phyloP scores from a whole-genome alignment of 23 tunicate species.

The Ciona savignyi region DNA sequence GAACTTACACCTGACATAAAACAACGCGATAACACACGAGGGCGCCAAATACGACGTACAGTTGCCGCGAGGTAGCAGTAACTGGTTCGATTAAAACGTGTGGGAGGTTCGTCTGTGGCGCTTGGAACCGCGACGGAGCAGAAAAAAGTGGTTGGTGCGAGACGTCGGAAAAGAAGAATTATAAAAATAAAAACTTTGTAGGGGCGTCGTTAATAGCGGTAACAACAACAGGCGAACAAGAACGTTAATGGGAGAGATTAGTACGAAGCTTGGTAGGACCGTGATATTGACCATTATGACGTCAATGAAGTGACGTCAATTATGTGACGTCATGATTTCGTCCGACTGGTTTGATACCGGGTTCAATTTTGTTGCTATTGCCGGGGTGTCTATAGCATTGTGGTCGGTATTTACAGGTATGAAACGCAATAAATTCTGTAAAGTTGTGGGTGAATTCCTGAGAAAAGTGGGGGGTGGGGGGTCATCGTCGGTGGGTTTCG shows the following conservation, averaged over 20 bases:
- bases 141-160: background rate
- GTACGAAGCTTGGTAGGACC: background rate
- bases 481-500: background rate
- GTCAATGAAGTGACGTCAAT: too few species aligned
- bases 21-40: background rate
- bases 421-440: too few species aligned
- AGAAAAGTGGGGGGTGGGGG: background rate
- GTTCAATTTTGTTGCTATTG: too few species aligned
- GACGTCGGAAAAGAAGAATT: background rate
- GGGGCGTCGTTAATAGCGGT: background rate
- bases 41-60: background rate
- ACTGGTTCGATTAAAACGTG: background rate
- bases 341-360: too few species aligned
- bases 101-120: too few species aligned
- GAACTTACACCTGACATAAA: background rate
- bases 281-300: too few species aligned
- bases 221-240: background rate
- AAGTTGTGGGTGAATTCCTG: background rate
- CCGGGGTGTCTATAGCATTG: too few species aligned
- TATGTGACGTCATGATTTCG: too few species aligned
- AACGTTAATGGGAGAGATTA: background rate
- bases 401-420: too few species aligned
- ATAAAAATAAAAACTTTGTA: background rate
- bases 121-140: background rate
- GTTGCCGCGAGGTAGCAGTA: constrained; percentile 1